A percentile compares a stretch with the other conserved stretches of the same genome.
Evolutionary conservation across 2,888 invertebrate species (phyloP).

Genomic region (Tiphia femorata): DNA sequence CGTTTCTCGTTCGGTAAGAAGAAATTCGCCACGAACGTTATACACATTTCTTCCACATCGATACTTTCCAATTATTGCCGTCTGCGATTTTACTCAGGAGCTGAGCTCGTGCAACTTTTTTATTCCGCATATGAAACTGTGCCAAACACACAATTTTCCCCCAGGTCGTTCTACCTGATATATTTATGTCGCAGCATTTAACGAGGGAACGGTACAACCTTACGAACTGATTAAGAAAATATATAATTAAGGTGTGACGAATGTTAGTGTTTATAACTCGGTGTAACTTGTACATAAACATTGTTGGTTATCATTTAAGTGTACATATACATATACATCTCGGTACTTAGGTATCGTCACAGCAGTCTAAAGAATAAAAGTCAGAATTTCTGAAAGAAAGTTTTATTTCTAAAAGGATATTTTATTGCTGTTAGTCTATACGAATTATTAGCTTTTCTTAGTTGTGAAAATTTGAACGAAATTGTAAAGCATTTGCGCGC

Average conservation of each 20-base stretch:
- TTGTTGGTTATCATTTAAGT: conserved; percentile 62
- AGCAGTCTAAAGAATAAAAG: conserved; percentile 61
- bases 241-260: conserved; percentile 52
- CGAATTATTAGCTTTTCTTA: too few relatives aligned
- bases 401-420: too few relatives aligned
- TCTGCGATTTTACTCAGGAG: not conserved
- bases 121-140: conserved; percentile 29
- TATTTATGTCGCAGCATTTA: conserved; percentile 28
- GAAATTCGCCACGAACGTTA: conserved; percentile 16
- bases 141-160: conserved; percentile 24
- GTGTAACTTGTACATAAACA: conserved; percentile 66
- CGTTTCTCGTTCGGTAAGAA: not conserved
- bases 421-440: too few relatives aligned
- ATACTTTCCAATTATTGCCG: conserved; percentile 13
- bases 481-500: too few relatives aligned
- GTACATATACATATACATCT: conserved; percentile 65
- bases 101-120: conserved; percentile 7
- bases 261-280: conserved; percentile 63
- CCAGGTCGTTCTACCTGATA: conserved; percentile 5
- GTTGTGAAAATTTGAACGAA: too few relatives aligned
- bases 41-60: conserved; percentile 30
- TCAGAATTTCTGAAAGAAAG: too few relatives aligned
- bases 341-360: conserved; percentile 63
- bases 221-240: conserved; percentile 46
- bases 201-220: conserved; percentile 36